Base-by-base conservation (phyloP, 2,888 invertebrate species). In the Limulus polyphemus region DNA sequence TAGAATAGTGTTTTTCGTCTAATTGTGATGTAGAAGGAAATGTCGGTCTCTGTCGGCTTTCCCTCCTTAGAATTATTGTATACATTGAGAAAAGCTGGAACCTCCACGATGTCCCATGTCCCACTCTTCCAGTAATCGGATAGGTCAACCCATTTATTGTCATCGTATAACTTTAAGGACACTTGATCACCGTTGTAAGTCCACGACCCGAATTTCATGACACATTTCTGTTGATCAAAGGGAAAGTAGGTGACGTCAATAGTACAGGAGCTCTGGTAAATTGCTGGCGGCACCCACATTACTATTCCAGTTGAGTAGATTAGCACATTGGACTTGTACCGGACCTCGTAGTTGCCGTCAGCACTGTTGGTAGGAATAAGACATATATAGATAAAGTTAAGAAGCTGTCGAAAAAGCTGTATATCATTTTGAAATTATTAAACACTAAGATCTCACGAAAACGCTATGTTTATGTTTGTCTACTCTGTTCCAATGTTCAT, bases 191-290 rank as follows among this genome's bases (percentile, higher is more conserved):
- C 93, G 74, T 95, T 94, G 78, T 94, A 95, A 2, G 95, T 95
- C 95, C 95, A 95, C 10, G 93, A 94, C 52, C 99, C 98, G 74
- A 99, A 99, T 78, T 98, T 99, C 95, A 99, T 98, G 71, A 94
- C 91, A 78, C 99, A 99, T 10, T 89, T 90, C 82, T 99, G 99
- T 77, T 99, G 94, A 80, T 99, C 99, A 78, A 99, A 99, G 10
- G 99, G 99, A 76, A 99, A 99, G 78, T 94, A 99, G 69, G 94
- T 93, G 67, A 99, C 99, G 79, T 99, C 97, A 74, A 99, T 99
- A 47, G 95, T 94, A 79, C 99, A 99, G 61, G 97, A 97, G 78
- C 94, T 95, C 82, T 90, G 95, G 79, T 98, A 99, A 77, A 99
- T 99, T 62, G 99, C 98, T 55, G 99, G 99, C 9, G 99, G 99